phyloP scores from a whole-genome alignment of 2,113 vertebrate genomes.

The Psittacus erithacus region DNA sequence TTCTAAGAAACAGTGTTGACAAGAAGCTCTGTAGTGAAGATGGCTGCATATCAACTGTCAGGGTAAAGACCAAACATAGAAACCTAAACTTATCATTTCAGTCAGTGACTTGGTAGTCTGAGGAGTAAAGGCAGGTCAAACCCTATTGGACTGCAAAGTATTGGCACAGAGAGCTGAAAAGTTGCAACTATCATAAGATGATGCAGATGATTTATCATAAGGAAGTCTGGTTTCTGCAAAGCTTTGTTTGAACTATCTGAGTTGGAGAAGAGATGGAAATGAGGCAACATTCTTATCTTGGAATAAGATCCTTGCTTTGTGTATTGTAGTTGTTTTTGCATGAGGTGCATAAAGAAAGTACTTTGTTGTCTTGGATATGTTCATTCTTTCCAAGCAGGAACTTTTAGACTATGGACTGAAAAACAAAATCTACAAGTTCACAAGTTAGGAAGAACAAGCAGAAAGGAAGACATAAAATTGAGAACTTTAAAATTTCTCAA shows the following conservation, averaged over 20 bases:
- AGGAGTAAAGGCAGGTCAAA: background rate
- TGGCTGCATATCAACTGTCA: background rate
- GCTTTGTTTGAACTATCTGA: background rate
- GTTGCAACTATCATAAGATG: background rate
- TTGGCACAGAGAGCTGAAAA: background rate
- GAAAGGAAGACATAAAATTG: background rate
- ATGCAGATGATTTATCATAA: background rate
- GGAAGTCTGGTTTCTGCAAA: background rate
- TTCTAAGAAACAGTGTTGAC: background rate
- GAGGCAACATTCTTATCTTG: background rate
- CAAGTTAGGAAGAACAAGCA: background rate
- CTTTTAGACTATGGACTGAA: background rate
- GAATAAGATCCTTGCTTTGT: background rate
- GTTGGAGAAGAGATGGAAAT: background rate
- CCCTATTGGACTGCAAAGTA: background rate
- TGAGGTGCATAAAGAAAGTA: background rate
- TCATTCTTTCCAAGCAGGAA: background rate
- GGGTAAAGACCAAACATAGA: background rate
- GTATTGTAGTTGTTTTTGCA: accelerated
- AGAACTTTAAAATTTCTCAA: background rate
- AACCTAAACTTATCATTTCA: background rate
- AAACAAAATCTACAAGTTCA: background rate
- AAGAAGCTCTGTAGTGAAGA: background rate
- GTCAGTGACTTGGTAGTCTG: background rate
- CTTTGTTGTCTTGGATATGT: background rate